Percentiles rank a stretch among this genome's conserved stretches.
phyloP scores from a whole-genome alignment of 64 coral and sea anemone genomes.

The Catalaphyllia jardinei region DNA sequence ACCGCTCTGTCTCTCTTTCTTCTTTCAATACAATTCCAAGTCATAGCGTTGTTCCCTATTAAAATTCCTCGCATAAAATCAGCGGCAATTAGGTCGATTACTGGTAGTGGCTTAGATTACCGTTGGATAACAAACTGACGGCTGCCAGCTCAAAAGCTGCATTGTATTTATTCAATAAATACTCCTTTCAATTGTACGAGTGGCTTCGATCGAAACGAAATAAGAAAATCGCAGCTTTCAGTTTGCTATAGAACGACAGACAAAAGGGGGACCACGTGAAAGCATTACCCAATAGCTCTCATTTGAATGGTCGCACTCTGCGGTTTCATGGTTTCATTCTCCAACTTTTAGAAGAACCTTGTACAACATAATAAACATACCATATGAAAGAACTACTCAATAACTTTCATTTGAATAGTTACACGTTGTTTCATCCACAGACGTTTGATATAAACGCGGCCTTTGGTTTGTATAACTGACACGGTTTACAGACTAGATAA shows the following conservation, averaged over 20 bases:
- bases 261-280: not conserved
- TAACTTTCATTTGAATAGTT: constrained; percentile 8
- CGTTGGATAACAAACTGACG: constrained; percentile 19
- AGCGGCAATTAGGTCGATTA: not conserved
- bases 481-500: too few species aligned
- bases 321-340: not conserved
- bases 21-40: constrained; percentile 16
- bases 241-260: not conserved
- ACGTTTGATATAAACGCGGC: too few species aligned
- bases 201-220: not conserved
- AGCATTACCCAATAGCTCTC: not conserved
- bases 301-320: not conserved
- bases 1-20: not conserved
- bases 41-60: constrained; percentile 1
- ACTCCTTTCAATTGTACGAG: not conserved
- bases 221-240: not conserved
- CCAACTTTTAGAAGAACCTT: too few species aligned
- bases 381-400: not conserved
- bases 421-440: not conserved
- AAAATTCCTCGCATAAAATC: constrained; percentile 19
- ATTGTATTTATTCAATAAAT: constrained; percentile 3
- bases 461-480: too few species aligned
- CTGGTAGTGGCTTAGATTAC: constrained; percentile 6
- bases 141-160: not conserved
- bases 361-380: too few species aligned